Evolutionary conservation across 2,113 vertebrate genomes (phyloP).

Genomic region (Strix uralensis): DNA sequence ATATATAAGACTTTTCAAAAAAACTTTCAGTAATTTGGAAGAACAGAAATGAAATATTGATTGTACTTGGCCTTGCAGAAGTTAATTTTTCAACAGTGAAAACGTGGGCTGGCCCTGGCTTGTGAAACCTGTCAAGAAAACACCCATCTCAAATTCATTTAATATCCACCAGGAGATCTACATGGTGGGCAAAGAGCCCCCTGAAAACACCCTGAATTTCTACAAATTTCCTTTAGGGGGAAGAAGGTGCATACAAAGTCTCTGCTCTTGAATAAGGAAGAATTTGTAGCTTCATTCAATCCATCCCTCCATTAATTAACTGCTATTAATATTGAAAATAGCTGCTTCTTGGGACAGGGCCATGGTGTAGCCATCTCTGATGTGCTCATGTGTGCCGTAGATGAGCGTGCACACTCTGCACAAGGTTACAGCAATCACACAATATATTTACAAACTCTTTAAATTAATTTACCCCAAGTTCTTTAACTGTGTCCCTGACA

Average conservation of each 20-base stretch:
- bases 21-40: neutral
- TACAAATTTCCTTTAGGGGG: neutral
- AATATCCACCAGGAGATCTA: neutral
- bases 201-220: neutral
- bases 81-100: neutral
- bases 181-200: neutral
- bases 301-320: neutral
- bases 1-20: neutral
- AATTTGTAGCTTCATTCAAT: neutral
- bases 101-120: neutral
- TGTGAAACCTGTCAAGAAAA: neutral
- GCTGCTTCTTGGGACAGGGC: neutral
- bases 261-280: accelerated
- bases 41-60: neutral
- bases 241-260: neutral
- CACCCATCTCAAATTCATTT: neutral
- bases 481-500: neutral
- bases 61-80: neutral
- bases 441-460: neutral
- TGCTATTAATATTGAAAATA: neutral
- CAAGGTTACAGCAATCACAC: neutral
- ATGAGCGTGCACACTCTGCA: neutral
- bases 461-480: neutral
- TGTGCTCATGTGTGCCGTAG: neutral
- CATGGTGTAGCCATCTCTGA: neutral